Conservation (phyloP, 2,888 invertebrate genomes). For the Spodoptera littoralis region DNA sequence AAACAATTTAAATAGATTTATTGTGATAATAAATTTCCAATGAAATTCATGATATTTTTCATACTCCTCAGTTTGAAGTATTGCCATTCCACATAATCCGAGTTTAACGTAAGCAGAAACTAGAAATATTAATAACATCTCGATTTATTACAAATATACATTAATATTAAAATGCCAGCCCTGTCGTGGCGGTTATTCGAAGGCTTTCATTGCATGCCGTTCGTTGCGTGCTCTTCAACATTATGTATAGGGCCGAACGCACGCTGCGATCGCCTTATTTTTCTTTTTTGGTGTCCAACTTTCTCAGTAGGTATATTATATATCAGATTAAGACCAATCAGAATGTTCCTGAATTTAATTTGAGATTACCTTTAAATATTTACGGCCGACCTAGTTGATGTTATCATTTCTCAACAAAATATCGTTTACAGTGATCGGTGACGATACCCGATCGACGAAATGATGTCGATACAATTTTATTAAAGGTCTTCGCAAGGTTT, state of each 20-base stretch:
- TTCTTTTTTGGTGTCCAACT: slow-evolving; percentile 61
- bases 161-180: slow-evolving; percentile 62
- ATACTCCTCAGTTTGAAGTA: slow-evolving; percentile 25
- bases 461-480: slow-evolving; percentile 20
- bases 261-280: slow-evolving; percentile 71
- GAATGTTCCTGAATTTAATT: slow-evolving; percentile 56
- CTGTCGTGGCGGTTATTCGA: slow-evolving; percentile 65
- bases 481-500: slow-evolving; percentile 4
- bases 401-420: slow-evolving; percentile 43
- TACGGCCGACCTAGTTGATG: slow-evolving; percentile 36
- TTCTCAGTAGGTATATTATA: slow-evolving; percentile 61
- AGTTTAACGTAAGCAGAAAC: slow-evolving; percentile 31
- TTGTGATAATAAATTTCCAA: no score
- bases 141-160: slow-evolving; percentile 47
- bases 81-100: slow-evolving; percentile 26
- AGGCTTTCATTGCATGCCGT: slow-evolving; percentile 75
- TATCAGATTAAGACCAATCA: slow-evolving; percentile 64
- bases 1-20: no score
- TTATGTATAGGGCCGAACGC: slow-evolving; percentile 74
- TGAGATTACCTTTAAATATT: slow-evolving; percentile 38
- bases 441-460: slow-evolving; percentile 5
- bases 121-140: slow-evolving; percentile 43
- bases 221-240: slow-evolving; percentile 77
- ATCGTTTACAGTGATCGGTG: slow-evolving; percentile 19
- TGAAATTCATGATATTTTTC: slow-evolving; percentile 26